Conservation (phyloP, 2,888 invertebrate genomes). For the Oligia fasciuncula region DNA sequence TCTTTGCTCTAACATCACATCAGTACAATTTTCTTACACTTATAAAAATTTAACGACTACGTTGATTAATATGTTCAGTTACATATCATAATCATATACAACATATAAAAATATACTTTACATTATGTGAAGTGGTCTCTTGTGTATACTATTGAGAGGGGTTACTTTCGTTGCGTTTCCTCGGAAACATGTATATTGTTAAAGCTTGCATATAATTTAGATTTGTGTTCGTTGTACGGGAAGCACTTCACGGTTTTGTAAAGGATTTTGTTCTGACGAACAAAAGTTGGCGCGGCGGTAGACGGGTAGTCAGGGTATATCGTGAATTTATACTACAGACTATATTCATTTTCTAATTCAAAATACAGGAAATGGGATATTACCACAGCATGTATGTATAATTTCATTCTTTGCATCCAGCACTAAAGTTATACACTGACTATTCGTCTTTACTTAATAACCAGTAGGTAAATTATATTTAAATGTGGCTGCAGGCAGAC, state of each 20-base stretch:
- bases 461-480: constrained; percentile 11
- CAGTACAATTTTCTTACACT: constrained; percentile 83
- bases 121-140: constrained; percentile 59
- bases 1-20: constrained; percentile 87
- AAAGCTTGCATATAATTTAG: constrained; percentile 51
- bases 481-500: constrained; percentile 23
- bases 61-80: constrained; percentile 72
- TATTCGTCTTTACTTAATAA: constrained; percentile 11
- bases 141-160: constrained; percentile 35
- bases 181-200: constrained; percentile 29
- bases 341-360: constrained; percentile 5
- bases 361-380: not conserved
- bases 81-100: constrained; percentile 76
- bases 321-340: not conserved
- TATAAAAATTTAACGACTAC: constrained; percentile 74
- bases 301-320: constrained; percentile 27
- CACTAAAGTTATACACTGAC: constrained; percentile 21
- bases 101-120: constrained; percentile 69
- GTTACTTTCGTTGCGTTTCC: constrained; percentile 46
- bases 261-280: constrained; percentile 27
- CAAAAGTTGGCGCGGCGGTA: constrained; percentile 42
- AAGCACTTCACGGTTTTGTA: constrained; percentile 42
- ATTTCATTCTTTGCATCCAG: constrained; percentile 4
- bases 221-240: constrained; percentile 35
- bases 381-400: not conserved